Evolutionary conservation across 1,140 invertebrate genomes (phyloP).

Genomic region (Eufriesea mexicana): DNA sequence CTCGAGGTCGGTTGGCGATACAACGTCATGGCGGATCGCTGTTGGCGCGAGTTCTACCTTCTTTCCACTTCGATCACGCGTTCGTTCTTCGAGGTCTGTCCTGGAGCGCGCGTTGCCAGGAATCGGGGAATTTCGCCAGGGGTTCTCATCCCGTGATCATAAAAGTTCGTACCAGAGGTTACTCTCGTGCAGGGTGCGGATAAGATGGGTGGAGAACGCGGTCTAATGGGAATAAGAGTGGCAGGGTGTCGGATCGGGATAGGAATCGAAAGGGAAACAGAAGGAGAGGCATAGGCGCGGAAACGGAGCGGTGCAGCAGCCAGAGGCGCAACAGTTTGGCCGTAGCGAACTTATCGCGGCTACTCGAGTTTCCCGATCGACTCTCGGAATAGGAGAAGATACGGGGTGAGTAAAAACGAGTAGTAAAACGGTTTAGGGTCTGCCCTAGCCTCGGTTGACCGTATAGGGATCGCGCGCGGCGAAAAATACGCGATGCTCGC

Average conservation of each 20-base stretch:
- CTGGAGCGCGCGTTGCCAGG: too few relatives aligned
- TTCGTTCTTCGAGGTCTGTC: not conserved
- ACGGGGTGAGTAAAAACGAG: slow-evolving; percentile 5
- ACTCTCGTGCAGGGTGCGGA: too few relatives aligned
- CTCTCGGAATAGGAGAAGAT: slow-evolving; percentile 7
- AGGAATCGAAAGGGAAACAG: not conserved
- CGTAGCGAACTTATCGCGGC: slow-evolving; percentile 49
- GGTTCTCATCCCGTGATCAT: slow-evolving; percentile 17
- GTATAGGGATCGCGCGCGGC: not conserved
- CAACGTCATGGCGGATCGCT: not conserved
- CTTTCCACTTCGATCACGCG: not conserved
- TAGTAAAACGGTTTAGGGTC: slow-evolving; percentile 42
- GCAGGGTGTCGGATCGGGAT: slow-evolving; percentile 16
- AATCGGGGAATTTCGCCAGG: not conserved
- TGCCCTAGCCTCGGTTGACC: not conserved
- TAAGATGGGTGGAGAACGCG: too few relatives aligned
- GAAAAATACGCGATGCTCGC: slow-evolving; percentile 18
- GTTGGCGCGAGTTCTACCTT: not conserved
- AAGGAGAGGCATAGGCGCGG: not conserved
- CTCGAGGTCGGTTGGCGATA: not conserved
- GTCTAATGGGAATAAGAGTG: slow-evolving; percentile 8
- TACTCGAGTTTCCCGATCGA: slow-evolving; percentile 28
- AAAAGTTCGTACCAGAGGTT: too few relatives aligned
- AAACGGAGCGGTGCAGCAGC: slow-evolving; percentile 6
- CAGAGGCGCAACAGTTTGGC: slow-evolving; percentile 64